A percentile compares a stretch with the other conserved stretches of the same genome.
Conservation (phyloP, 2,113 vertebrate species). For the Vireo altiloquus region DNA sequence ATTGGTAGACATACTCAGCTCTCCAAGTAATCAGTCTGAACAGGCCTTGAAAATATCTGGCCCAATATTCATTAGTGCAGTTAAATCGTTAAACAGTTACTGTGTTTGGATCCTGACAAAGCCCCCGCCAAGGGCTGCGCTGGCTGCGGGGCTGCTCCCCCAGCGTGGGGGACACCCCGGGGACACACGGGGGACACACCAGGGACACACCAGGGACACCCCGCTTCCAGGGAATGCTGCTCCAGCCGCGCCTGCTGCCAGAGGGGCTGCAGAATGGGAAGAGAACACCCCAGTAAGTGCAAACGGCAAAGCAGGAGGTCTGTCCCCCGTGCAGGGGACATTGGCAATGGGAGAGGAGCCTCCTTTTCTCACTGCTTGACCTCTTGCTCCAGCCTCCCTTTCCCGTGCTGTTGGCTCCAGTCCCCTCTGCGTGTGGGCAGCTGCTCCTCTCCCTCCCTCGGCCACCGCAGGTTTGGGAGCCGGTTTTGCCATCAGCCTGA, state of each 20-base stretch:
- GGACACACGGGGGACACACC: too few relatives aligned
- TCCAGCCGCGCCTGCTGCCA: rapidly evolving
- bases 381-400: neutral
- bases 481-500: conserved; percentile 41
- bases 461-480: neutral
- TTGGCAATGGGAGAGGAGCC: rapidly evolving
- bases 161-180: rapidly evolving
- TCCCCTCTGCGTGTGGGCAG: neutral
- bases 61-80: conserved; percentile 98
- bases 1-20: conserved; percentile 99
- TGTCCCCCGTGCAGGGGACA: neutral
- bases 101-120: conserved; percentile 72
- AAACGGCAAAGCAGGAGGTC: rapidly evolving
- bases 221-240: rapidly evolving
- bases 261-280: neutral
- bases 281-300: neutral
- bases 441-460: neutral
- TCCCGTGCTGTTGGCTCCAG: rapidly evolving
- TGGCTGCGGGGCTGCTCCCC: neutral
- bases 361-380: neutral
- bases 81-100: conserved; percentile 81
- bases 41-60: conserved; percentile 96
- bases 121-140: conserved; percentile 53
- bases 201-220: neutral
- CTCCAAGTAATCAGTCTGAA: conserved; percentile 99